Evolutionary conservation across 2,797 vertebrate genomes (phyloP).

Genomic region (Bryconaethiops microstoma): DNA sequence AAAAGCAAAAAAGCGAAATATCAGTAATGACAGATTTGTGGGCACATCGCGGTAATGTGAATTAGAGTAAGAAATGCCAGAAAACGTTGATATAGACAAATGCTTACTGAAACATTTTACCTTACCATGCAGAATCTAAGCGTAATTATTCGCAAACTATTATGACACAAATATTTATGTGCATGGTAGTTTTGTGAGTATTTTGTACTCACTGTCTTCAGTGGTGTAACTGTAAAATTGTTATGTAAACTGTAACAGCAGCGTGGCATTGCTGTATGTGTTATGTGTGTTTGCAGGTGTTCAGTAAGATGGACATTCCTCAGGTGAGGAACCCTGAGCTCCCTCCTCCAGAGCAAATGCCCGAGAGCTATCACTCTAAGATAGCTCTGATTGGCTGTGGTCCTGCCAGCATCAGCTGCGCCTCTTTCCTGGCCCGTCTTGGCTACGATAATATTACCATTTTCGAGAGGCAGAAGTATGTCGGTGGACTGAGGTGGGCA

Average conservation of each 20-base stretch:
- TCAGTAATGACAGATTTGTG: no score
- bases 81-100: no score
- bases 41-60: no score
- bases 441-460: constrained; percentile 90
- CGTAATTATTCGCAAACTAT: no score
- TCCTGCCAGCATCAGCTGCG: constrained; percentile 91
- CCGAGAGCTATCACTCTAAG: constrained; percentile 80
- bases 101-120: no score
- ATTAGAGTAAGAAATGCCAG: no score
- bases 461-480: constrained; percentile 89
- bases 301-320: constrained; percentile 91
- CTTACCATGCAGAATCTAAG: no score
- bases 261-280: background rate
- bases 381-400: constrained; percentile 93
- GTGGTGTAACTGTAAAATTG: background rate
- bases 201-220: background rate
- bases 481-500: constrained; percentile 90
- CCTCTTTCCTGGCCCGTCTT: constrained; percentile 90
- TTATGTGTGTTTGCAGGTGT: constrained; percentile 76
- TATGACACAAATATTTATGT: no score
- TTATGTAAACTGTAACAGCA: background rate
- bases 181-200: no score
- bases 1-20: no score
- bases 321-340: constrained; percentile 87
- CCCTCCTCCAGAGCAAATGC: constrained; percentile 80